A percentile compares a stretch with the other conserved stretches of the same genome.
These are phyloP conservation scores for Galeruca laticollis DNA, from an alignment of 2,888 invertebrate species.

Conservation along the genomic window DNA sequence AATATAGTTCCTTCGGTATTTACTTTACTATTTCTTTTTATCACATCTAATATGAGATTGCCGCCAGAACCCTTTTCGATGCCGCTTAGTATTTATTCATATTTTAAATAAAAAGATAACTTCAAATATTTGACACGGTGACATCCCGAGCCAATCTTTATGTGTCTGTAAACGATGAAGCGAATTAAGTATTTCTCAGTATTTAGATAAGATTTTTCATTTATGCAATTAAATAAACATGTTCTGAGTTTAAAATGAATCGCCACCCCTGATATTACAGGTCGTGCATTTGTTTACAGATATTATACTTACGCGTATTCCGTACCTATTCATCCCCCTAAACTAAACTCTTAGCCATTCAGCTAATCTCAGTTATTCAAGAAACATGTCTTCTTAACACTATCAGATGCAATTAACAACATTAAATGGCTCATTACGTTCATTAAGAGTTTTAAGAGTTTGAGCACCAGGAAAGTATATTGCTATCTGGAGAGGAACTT, in stretches of 20 bases:
- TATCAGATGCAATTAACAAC: constrained; percentile 54
- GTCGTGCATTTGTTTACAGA: constrained; percentile 39
- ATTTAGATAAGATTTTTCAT: not conserved
- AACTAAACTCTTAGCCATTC: constrained; percentile 48
- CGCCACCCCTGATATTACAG: constrained; percentile 8
- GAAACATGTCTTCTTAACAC: constrained; percentile 57
- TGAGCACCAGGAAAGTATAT: constrained; percentile 46
- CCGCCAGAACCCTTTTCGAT: too few relatives aligned
- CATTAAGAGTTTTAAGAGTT: constrained; percentile 58
- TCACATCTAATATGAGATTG: too few relatives aligned
- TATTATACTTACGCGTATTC: constrained; percentile 40
- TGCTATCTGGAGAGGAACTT: constrained; percentile 47
- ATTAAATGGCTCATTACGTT: constrained; percentile 55
- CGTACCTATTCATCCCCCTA: constrained; percentile 44
- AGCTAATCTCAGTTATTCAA: constrained; percentile 59
- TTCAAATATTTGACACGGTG: too few relatives aligned
- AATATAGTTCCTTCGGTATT: too few relatives aligned
- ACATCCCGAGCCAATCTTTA: too few relatives aligned
- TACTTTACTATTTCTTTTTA: too few relatives aligned
- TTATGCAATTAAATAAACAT: not conserved
- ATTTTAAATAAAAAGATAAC: too few relatives aligned
- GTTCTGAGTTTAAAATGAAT: not conserved
- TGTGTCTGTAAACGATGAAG: too few relatives aligned
- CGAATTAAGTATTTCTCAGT: too few relatives aligned
- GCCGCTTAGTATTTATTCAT: too few relatives aligned